phyloP scores from a whole-genome alignment of 2,888 invertebrate genomes.

The Cephus rjabovi region DNA sequence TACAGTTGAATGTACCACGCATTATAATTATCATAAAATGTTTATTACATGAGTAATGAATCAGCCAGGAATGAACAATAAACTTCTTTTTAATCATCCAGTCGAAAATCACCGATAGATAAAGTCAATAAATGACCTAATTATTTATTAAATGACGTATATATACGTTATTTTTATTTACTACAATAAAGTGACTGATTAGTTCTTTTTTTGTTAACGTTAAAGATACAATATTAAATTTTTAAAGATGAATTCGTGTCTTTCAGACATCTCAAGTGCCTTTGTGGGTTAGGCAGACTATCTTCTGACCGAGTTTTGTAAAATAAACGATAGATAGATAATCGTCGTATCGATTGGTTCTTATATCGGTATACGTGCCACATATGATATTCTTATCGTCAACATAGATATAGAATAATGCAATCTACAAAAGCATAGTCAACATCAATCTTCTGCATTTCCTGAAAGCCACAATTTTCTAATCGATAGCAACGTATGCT shows the following conservation, averaged over 20 bases:
- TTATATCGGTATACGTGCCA: background rate
- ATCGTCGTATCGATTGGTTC: background rate
- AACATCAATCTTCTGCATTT: background rate
- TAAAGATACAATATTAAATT: background rate
- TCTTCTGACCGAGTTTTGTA: background rate
- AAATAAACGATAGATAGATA: background rate
- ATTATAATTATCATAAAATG: background rate
- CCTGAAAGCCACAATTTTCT: constrained; percentile 38
- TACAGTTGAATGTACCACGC: background rate
- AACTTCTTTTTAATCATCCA: background rate
- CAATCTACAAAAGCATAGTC: background rate
- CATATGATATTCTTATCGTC: background rate
- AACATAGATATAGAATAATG: background rate
- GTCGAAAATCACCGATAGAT: no score
- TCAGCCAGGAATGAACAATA: background rate
- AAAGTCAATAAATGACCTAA: no score
- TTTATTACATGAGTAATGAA: background rate
- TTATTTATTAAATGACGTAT: background rate
- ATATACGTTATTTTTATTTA: background rate
- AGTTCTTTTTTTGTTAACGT: background rate
- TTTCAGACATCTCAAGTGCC: no score
- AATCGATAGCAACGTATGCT: constrained; percentile 36
- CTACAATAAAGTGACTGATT: background rate
- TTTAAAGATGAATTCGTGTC: background rate
- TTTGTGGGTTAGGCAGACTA: no score